Percentiles rank a stretch among this genome's conserved stretches.
phyloP scores from a whole-genome alignment of 2,113 vertebrate genomes.

The Gila orcuttii region DNA sequence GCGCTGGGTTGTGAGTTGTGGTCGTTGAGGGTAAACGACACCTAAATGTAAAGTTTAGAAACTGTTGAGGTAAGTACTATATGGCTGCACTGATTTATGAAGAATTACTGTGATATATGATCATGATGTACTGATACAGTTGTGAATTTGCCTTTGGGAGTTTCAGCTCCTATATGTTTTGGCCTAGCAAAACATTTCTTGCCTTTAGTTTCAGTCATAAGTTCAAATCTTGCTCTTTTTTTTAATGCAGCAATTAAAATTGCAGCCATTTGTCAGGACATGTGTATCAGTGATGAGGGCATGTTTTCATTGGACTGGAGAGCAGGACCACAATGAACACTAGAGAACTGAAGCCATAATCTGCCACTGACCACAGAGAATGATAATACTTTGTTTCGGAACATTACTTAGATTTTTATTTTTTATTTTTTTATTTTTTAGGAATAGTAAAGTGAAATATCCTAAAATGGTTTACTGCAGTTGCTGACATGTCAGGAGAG shows the following conservation, averaged over 20 bases:
- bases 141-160: background rate
- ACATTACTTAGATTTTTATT: background rate
- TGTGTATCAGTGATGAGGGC: background rate
- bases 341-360: background rate
- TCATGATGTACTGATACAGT: background rate
- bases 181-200: background rate
- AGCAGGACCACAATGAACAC: background rate
- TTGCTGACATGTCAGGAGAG: background rate
- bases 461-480: background rate
- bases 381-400: background rate
- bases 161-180: background rate
- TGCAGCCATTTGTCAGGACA: background rate
- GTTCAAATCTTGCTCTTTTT: background rate
- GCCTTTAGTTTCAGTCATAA: background rate
- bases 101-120: background rate
- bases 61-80: background rate
- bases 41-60: background rate
- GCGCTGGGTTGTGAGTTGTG: constrained; percentile 35
- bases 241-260: background rate
- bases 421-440: background rate
- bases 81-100: background rate
- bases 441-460: background rate
- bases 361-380: background rate
- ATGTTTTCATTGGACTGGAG: background rate
- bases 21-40: background rate